phyloP scores from a whole-genome alignment of 2,797 vertebrate genomes.

The Picus viridis region DNA sequence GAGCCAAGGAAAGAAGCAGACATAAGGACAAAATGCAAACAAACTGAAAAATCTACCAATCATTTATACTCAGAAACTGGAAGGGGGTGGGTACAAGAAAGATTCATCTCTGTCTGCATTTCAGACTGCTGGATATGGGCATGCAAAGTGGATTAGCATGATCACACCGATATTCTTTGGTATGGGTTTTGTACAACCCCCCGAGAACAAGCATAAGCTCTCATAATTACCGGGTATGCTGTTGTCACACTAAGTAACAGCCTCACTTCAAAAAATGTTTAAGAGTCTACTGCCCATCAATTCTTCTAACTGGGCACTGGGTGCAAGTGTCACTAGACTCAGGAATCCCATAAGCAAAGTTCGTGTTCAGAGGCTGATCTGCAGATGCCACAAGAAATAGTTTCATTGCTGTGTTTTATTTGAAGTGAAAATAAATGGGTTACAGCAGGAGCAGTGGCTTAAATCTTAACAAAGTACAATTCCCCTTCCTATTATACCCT shows the following conservation, averaged over 20 bases:
- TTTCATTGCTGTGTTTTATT: background rate
- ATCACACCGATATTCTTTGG: background rate
- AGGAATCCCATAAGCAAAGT: background rate
- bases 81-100: background rate
- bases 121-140: slow-evolving; percentile 34
- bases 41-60: slow-evolving; percentile 58
- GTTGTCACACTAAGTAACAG: slow-evolving; percentile 3
- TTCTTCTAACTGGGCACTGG: background rate
- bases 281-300: background rate
- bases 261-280: background rate
- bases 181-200: background rate
- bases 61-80: slow-evolving; percentile 13
- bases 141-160: slow-evolving; percentile 12
- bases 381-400: background rate
- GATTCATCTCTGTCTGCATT: slow-evolving; percentile 11
- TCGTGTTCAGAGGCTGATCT: background rate
- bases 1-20: slow-evolving; percentile 52
- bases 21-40: slow-evolving; percentile 58
- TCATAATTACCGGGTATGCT: background rate
- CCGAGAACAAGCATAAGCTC: slow-evolving; percentile 14
- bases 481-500: background rate
- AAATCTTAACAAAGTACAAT: slow-evolving; percentile 6
- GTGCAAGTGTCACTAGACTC: background rate
- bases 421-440: slow-evolving; percentile 2
- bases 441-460: background rate